Conservation (phyloP, 2,113 vertebrate species). For the Acanthisitta chloris region DNA sequence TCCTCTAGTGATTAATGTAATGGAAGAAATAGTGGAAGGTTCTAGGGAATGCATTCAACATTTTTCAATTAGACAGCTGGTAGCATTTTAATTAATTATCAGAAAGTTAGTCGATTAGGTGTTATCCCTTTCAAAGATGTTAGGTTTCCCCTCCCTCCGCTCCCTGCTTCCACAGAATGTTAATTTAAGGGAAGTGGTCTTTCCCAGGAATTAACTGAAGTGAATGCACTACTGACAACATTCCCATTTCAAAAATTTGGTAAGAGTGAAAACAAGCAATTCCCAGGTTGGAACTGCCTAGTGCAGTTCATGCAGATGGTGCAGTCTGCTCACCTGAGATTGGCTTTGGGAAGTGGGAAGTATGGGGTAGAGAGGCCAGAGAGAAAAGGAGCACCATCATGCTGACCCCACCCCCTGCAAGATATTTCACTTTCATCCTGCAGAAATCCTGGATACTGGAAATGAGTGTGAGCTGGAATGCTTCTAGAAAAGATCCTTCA, state of each 20-base stretch:
- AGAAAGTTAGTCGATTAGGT: background rate
- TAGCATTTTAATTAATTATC: constrained; percentile 37
- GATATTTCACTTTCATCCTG: background rate
- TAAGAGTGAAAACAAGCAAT: background rate
- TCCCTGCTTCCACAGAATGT: background rate
- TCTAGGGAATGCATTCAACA: background rate
- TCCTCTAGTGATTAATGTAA: constrained; percentile 39
- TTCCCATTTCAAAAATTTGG: background rate
- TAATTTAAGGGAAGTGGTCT: background rate
- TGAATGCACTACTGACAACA: background rate
- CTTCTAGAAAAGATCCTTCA: background rate
- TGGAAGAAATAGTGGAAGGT: background rate
- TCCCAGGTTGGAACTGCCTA: background rate
- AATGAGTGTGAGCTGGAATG: background rate
- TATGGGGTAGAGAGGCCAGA: fast-evolving
- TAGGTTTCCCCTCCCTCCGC: background rate
- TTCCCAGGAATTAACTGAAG: background rate
- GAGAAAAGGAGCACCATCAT: too few relatives aligned
- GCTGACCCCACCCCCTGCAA: background rate
- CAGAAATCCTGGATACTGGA: background rate
- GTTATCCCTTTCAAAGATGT: background rate
- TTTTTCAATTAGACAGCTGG: constrained; percentile 25
- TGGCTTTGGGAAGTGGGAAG: background rate
- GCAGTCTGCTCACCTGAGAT: background rate
- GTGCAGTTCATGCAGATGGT: background rate